A percentile compares a stretch with the other conserved stretches of the same genome.
These are phyloP conservation scores for Hippasteria phrygiana DNA, from an alignment of 53 echinoderm and acorn worm genomes.

Conservation along the genomic window DNA sequence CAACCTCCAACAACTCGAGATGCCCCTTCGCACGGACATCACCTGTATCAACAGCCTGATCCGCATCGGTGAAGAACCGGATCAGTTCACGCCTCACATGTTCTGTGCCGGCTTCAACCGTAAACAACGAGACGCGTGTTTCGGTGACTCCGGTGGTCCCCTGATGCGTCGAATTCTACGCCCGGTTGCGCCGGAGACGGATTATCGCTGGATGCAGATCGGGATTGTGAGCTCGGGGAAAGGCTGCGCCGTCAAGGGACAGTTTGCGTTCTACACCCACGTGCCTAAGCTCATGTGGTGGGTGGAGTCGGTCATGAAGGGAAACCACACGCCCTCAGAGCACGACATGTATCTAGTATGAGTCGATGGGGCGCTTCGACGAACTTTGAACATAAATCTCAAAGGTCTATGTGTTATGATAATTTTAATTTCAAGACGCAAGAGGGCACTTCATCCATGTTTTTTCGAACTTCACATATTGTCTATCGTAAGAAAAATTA, in stretches of 20 bases:
- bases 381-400: too few relatives aligned
- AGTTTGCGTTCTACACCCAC: conserved; percentile 95
- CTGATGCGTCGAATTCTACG: conserved; percentile 80
- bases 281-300: conserved; percentile 89
- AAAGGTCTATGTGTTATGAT: too few relatives aligned
- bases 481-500: too few relatives aligned
- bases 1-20: conserved; percentile 83
- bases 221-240: conserved; percentile 98
- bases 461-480: too few relatives aligned
- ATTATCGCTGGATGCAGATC: conserved; percentile 90
- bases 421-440: too few relatives aligned
- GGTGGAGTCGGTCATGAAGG: conserved; percentile 81
- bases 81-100: conserved; percentile 87
- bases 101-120: conserved; percentile 96
- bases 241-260: conserved; percentile 95
- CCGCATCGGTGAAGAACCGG: conserved; percentile 74
- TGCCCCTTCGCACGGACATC: conserved; percentile 80
- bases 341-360: conserved; percentile 80
- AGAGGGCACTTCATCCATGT: too few relatives aligned
- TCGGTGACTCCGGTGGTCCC: conserved; percentile 98
- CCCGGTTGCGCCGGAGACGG: conserved; percentile 12
- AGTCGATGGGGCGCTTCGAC: background rate
- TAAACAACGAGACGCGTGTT: conserved; percentile 88
- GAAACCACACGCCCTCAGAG: conserved; percentile 78
- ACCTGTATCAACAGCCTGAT: conserved; percentile 80